Evolutionary conservation across 2,113 vertebrate species (phyloP), one percentile per base, ranked within the genome.

Genomic region (Oreotrochilus melanogaster): DNA sequence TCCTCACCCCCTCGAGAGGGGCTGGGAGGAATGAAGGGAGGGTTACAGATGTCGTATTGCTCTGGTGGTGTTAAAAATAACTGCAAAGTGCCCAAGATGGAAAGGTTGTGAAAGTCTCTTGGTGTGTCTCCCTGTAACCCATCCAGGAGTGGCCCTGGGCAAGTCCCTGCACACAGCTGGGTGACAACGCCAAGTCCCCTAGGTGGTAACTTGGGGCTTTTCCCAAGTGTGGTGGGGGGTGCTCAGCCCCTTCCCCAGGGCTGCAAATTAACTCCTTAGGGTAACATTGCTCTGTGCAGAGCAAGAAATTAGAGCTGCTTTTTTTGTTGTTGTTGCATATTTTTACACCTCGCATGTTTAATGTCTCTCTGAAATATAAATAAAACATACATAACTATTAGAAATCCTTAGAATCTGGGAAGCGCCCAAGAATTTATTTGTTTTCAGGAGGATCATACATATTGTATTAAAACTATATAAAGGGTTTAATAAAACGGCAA

Each of bases 401-500:
- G 97, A 95, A 94, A 95, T 89, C 96, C 90, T 96, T 33, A 93
- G 83, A 91, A 97, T 97, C 96, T 96, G 92, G 91, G 86, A 98
- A 97, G 95, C 93, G 95, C 95, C 80, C 13, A 93, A 93, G 96
- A 97, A 98, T 98, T 97, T 97, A 98, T 98, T 97, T 97, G 97
- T 97, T 98, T 97, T 96, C 83, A 23, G 66, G 95, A 78, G 96
- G 96, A 97, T 97, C 97, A 98, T 96, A 96, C 96, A 97, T 97
- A 98, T 98, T 98, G 96, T 96, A 98, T 98, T 98, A 98, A 98
- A 98, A 96, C 97, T 91, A 88, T 97, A 98, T 97, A 98, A 96
- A 97, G 94, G 96, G 75, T 98, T 98, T 97, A 98, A 98, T 98
- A 97, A 98, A 98, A 98, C 89, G 94, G 96, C 94, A 97, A 93